Percentiles rank a stretch among this genome's conserved stretches.
Conservation (phyloP, 2,797 vertebrate species). For the Bucorvus abyssinicus region DNA sequence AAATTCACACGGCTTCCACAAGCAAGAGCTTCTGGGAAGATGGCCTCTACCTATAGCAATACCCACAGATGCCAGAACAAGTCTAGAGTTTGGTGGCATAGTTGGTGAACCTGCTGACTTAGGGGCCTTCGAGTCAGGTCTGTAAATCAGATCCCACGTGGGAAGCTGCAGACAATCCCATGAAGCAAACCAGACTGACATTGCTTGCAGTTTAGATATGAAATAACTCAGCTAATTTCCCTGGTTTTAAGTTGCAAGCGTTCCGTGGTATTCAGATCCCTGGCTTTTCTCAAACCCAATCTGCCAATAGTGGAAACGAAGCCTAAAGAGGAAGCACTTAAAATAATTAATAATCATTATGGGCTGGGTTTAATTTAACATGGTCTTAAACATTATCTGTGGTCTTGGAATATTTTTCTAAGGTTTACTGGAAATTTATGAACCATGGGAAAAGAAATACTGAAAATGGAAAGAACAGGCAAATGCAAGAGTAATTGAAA, state of each 20-base stretch:
- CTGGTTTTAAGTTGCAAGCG: not conserved
- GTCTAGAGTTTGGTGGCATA: not conserved
- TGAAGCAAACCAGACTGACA: not conserved
- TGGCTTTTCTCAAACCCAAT: not conserved
- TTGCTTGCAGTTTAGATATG: not conserved
- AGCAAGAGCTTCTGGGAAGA: not conserved
- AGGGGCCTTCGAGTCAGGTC: not conserved
- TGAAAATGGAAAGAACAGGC: not conserved
- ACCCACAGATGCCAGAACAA: not conserved
- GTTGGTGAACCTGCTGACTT: not conserved
- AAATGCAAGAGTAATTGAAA: not conserved
- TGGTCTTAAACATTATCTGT: not conserved
- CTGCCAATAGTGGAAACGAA: slow-evolving; percentile 16
- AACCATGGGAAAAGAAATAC: not conserved
- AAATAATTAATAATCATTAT: slow-evolving; percentile 29
- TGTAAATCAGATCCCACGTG: not conserved
- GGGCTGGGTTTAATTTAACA: not conserved
- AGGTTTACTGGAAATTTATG: slow-evolving; percentile 12
- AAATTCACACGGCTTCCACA: not conserved
- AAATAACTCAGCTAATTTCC: not conserved
- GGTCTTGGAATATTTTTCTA: slow-evolving; percentile 8
- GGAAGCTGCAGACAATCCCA: not conserved
- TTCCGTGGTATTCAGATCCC: not conserved
- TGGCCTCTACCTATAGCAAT: not conserved
- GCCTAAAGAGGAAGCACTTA: slow-evolving; percentile 16